phyloP scores from a whole-genome alignment of 2,113 vertebrate species.

The Marmota monax region DNA sequence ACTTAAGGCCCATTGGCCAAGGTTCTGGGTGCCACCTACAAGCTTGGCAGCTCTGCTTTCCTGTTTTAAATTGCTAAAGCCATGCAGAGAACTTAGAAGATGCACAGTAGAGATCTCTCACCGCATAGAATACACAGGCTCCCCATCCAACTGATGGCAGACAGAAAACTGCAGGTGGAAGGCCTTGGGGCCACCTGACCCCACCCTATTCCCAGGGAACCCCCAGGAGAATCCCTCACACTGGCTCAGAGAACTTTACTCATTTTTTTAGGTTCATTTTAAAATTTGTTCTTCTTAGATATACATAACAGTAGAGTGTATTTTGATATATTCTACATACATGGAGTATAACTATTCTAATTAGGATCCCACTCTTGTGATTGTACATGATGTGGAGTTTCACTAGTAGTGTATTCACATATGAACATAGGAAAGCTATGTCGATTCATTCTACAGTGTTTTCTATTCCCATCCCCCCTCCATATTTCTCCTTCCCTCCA shows the following conservation, averaged over 20 bases:
- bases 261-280: no score
- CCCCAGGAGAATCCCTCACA: not conserved
- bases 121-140: rapidly evolving
- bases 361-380: no score
- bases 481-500: no score
- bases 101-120: not conserved
- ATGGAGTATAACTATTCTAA: no score
- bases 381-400: no score
- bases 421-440: no score
- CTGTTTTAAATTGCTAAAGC: not conserved
- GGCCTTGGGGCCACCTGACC: not conserved
- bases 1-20: not conserved
- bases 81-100: not conserved
- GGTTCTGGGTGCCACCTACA: not conserved
- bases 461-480: no score
- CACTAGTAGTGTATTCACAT: no score
- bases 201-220: not conserved
- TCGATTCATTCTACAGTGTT: no score
- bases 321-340: no score
- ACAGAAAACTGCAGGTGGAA: not conserved
- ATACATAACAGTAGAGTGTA: no score
- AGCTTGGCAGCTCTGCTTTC: not conserved
- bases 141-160: not conserved
- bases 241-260: not conserved
- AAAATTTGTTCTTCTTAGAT: no score